phyloP scores from a whole-genome alignment of 2,113 vertebrate genomes.

The Eupsittula cactorum region DNA sequence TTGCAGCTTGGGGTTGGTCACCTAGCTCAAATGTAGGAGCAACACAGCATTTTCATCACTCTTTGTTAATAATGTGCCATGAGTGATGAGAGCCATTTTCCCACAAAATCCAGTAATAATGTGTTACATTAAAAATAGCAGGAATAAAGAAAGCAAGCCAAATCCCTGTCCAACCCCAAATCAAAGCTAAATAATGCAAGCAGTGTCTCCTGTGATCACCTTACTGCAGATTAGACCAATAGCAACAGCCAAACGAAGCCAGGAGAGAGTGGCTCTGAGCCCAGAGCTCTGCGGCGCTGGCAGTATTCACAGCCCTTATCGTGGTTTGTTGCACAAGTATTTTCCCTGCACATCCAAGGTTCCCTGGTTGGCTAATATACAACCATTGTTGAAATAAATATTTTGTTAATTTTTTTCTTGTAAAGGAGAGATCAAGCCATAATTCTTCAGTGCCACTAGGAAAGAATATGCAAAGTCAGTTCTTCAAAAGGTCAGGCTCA shows the following conservation, averaged over 20 bases:
- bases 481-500: constrained; percentile 13
- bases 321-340: neutral
- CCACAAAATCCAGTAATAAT: neutral
- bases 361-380: neutral
- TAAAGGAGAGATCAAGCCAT: neutral
- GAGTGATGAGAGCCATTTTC: neutral
- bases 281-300: constrained; percentile 21
- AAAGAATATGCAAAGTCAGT: neutral
- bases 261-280: constrained; percentile 42
- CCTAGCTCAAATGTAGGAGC: neutral
- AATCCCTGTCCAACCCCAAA: neutral
- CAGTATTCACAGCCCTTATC: neutral
- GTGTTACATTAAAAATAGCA: neutral
- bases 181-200: constrained; percentile 37
- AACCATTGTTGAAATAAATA: neutral
- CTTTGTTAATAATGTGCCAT: neutral
- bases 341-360: neutral
- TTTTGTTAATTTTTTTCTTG: constrained; percentile 3
- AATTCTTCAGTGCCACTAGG: neutral
- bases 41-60: neutral
- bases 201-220: constrained; percentile 27
- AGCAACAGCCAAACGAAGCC: neutral
- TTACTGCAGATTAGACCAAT: neutral
- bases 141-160: neutral
- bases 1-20: neutral